Evolutionary conservation across 2,113 vertebrate species (phyloP), one percentile per base, ranked within the genome.

Genomic region (Agapornis roseicollis): DNA sequence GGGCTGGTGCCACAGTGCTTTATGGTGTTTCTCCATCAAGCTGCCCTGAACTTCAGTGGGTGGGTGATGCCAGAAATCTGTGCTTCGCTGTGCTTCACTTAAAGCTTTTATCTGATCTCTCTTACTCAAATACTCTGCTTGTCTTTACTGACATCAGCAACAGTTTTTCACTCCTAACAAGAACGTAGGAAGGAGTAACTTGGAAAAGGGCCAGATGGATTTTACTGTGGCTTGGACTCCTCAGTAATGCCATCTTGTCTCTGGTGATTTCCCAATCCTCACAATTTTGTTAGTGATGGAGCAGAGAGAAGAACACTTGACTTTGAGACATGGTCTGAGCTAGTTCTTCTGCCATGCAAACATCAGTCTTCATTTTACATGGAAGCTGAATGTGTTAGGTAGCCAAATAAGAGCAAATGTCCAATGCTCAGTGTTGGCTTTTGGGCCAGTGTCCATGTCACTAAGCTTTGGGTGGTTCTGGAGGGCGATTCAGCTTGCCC

Each of bases 401-500:
- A 39, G 61, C 18, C 49, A 60, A 35, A 35, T 56, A 71, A 60
- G 72, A 94, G 25, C 35, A 61, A 82, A 35, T n/a, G 44, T 6
- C 24, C 9, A 16, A 7, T 50, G 18, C 33, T 16, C 31, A 47
- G 37, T 10, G n/a, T 4, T 49, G 55, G 23, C 39, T 50, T 42
- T 18, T 33, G 35, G 29, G 17, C 17, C 44, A 24, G 18, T 0
- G 2, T 24, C 29, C 24, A 3, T 33, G 22, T 44, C 72, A 69
- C 71, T 5, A 10, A 19, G 33, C 37, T 60, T n/a, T 16, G 70
- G 28, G 81, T 53, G 39, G n/a, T 28, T 69, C 29, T 72, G 79
- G n/a, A 72, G 31, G 20, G 6, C 0, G 0, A 8, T 28, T 71
- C 46, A 16, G 2, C 31, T 86, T 0, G 1, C 28, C 60, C 11